These are phyloP conservation scores for Rhinoptilus africanus DNA, from an alignment of 2,113 vertebrate genomes.

Conservation along the genomic window DNA sequence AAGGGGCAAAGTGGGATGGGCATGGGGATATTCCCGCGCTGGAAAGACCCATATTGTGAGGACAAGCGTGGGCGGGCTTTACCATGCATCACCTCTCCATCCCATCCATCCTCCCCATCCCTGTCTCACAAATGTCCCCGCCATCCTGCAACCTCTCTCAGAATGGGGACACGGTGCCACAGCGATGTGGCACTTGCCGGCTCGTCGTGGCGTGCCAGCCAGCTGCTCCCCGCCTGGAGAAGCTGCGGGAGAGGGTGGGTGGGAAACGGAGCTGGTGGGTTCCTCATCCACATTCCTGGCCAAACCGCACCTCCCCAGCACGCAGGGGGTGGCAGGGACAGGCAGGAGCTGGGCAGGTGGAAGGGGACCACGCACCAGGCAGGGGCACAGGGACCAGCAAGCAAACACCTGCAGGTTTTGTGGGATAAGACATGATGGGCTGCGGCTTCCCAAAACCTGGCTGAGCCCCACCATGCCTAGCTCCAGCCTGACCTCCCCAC, in stretches of 20 bases:
- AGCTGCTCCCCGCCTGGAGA: background rate
- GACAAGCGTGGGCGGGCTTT: accelerated
- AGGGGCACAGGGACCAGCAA: background rate
- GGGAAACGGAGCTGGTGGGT: accelerated
- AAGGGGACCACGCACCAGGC: background rate
- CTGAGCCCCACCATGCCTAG: background rate
- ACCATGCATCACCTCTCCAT: accelerated
- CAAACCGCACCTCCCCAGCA: accelerated
- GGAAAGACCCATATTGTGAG: accelerated
- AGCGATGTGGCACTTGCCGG: background rate
- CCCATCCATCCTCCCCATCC: background rate
- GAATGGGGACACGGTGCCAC: background rate
- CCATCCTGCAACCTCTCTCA: accelerated
- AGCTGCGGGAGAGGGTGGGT: background rate
- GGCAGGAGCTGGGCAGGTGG: accelerated
- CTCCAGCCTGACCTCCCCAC: background rate
- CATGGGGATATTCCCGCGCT: accelerated
- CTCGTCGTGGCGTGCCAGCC: accelerated
- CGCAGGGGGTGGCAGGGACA: background rate
- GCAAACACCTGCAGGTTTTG: background rate
- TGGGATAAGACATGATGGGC: background rate
- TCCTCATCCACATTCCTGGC: background rate
- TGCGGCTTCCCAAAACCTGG: background rate
- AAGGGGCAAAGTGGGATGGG: accelerated
- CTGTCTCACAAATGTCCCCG: accelerated